These are phyloP conservation scores for Petrocephalus microphthalmus DNA, from an alignment of 2,113 vertebrate genomes.

Conservation along the genomic window DNA sequence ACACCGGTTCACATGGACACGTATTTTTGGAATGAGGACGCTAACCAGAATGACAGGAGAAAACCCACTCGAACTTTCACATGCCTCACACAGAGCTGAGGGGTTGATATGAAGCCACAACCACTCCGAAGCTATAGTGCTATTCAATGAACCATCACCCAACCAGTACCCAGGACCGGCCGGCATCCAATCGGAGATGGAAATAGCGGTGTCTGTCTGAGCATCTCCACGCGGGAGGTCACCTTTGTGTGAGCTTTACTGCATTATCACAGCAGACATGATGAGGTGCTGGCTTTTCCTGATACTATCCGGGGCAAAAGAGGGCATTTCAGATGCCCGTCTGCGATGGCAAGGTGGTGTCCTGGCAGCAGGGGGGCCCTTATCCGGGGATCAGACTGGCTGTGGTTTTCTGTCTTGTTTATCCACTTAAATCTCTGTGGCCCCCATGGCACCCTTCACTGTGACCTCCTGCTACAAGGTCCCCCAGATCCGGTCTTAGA, in stretches of 20 bases:
- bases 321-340: background rate
- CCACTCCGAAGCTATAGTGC: background rate
- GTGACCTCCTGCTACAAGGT: too few relatives aligned
- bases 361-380: background rate
- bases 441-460: background rate
- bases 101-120: background rate
- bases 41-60: background rate
- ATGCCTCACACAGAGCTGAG: background rate
- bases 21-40: background rate
- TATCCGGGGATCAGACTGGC: background rate
- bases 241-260: background rate
- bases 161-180: background rate
- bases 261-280: background rate
- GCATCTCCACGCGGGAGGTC: background rate
- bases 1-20: background rate
- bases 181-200: background rate
- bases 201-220: background rate
- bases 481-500: background rate
- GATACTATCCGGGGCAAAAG: background rate
- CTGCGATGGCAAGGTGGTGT: background rate
- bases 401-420: background rate
- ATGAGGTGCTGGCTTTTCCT: background rate
- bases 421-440: background rate
- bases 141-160: background rate
- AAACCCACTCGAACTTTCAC: background rate